Conservation (phyloP, 2,113 vertebrate species). For the Cricetomys ansorgei region DNA sequence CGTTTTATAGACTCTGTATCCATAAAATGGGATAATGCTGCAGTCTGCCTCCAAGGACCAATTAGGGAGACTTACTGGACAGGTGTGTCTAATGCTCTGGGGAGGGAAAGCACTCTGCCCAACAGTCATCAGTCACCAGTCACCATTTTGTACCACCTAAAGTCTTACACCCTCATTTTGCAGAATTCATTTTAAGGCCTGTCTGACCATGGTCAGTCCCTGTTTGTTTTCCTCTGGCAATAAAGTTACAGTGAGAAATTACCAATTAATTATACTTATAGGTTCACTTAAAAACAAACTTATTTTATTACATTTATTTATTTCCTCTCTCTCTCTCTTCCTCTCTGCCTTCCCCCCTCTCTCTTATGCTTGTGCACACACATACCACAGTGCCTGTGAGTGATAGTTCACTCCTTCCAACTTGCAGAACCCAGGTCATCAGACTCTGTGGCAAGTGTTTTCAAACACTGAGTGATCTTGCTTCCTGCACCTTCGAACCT, state of each 20-base stretch:
- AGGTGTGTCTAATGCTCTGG: not conserved
- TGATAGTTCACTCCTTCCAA: not conserved
- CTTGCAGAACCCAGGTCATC: not conserved
- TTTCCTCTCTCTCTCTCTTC: too few relatives aligned
- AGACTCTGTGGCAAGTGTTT: not conserved
- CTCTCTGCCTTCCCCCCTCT: too few relatives aligned
- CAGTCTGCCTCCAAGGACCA: slow-evolving; percentile 45
- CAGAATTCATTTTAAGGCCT: not conserved
- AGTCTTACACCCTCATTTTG: not conserved
- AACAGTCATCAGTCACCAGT: not conserved
- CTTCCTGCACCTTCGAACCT: not conserved
- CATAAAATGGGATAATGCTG: slow-evolving; percentile 69
- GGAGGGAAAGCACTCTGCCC: not conserved
- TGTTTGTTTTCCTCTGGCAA: not conserved
- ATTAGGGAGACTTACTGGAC: slow-evolving; percentile 53
- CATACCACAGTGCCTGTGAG: too few relatives aligned
- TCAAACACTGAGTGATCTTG: not conserved
- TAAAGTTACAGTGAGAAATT: slow-evolving; percentile 2
- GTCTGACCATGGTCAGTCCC: not conserved
- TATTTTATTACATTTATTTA: not conserved
- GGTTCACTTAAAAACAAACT: not conserved
- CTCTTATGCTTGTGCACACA: too few relatives aligned
- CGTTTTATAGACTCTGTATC: slow-evolving; percentile 55
- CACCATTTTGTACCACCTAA: slow-evolving; percentile 13
- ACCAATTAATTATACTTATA: slow-evolving; percentile 53